Evolutionary conservation across 64 coral and sea anemone genomes (phyloP), one percentile per base, ranked within the genome.

Genomic region (Stylophora pistillata): DNA sequence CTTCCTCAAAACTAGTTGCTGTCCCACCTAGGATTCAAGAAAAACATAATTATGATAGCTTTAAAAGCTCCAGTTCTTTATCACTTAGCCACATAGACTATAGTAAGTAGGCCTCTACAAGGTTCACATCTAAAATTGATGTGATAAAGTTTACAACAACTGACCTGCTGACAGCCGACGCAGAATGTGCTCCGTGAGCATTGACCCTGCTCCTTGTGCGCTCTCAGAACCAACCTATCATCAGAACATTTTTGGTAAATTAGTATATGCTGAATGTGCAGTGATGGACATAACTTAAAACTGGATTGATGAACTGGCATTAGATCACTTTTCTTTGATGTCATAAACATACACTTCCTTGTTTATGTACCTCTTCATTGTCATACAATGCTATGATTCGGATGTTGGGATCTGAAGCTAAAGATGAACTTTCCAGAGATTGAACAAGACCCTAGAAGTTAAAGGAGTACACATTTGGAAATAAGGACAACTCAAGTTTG

Each of bases 131-230:
- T 47, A 47, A 47, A 47, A 47, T 55, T 56, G 17, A 27, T 72
- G 31, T 60, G 12, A 47, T 47, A 3, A 47, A 47, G 7, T 47
- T 47, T 3, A 47, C 3, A 47, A 47, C 37, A 47, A 93, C 77
- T 54, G 71, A 90, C 89, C 89, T n/a, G 75, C 86, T 54, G 93
- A 78, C 33, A 99, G 66, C 17, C 97, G 94, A 30, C 93, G 85
- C 55, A 99, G 74, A n/a, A 99, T 87, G 30, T 91, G 79, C 69
- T 99, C 97, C 84, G 97, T 99, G 9, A 95, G 72, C 28, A 72
- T 93, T 0, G 97, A 99, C 28, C 78, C 79, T 72, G 97, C 97
- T 23, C 97, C 97, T 76, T 99, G 97, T 15, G 97, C 97, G 93
- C 97, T 99, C 15, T 37, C 14, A 63, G 97, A 99, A 68, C 97